phyloP scores from a whole-genome alignment of 2,888 invertebrate species.

The Hemicrepidius hirtus region DNA sequence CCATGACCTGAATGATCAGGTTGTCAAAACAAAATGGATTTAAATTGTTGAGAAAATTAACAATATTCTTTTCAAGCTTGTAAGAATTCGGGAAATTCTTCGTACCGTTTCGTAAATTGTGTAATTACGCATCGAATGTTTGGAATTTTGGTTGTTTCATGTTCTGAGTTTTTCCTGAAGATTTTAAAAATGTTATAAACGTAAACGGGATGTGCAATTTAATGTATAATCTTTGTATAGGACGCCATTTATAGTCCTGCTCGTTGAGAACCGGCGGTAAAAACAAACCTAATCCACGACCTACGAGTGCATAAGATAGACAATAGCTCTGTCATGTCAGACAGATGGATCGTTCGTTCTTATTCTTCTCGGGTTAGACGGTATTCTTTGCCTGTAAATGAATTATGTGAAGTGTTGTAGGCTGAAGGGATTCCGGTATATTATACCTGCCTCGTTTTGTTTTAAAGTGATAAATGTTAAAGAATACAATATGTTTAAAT shows the following conservation, averaged over 20 bases:
- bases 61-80: no score
- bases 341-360: constrained; percentile 63
- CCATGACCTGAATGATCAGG: no score
- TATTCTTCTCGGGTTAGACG: constrained; percentile 54
- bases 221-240: constrained; percentile 7
- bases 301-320: constrained; percentile 51
- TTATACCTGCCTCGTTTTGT: constrained; percentile 61
- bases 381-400: constrained; percentile 59
- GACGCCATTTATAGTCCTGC: constrained; percentile 5
- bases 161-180: no score
- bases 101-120: no score
- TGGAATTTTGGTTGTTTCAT: no score
- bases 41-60: no score
- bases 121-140: no score
- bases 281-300: constrained; percentile 26
- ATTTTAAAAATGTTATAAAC: background rate
- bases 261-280: constrained; percentile 22
- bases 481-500: constrained; percentile 59
- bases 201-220: constrained; percentile 1
- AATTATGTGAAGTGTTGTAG: constrained; percentile 59
- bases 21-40: no score
- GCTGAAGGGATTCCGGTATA: constrained; percentile 55
- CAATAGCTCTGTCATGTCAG: constrained; percentile 63
- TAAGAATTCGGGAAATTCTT: no score
- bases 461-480: constrained; percentile 61